Evolutionary conservation across 2,888 invertebrate genomes (phyloP).

Genomic region (Drosophila atroscutellata): DNA sequence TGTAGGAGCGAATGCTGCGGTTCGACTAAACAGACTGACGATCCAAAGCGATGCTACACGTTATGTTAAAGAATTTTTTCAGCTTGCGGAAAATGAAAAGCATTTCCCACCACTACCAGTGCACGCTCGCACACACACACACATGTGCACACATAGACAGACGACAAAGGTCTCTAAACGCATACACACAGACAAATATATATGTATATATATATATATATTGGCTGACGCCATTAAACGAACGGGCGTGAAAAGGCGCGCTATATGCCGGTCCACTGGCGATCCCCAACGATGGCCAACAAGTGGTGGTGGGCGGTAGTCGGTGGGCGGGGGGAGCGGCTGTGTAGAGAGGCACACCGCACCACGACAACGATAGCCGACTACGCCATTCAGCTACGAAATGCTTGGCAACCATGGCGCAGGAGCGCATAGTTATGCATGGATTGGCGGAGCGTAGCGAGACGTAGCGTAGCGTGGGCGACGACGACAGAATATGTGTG

Average conservation of each 20-base stretch:
- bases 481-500: conserved; percentile 3
- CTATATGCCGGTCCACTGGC: conserved; percentile 52
- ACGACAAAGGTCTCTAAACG: conserved; percentile 7
- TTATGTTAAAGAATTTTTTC: conserved; percentile 84
- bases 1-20: conserved; percentile 86
- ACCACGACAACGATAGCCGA: conserved; percentile 17
- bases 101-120: conserved; percentile 72
- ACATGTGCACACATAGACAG: background rate
- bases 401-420: conserved; percentile 50
- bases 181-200: conserved; percentile 11
- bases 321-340: background rate
- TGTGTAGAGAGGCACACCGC: conserved; percentile 4
- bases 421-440: conserved; percentile 52
- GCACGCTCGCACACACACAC: conserved; percentile 16
- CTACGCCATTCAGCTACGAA: conserved; percentile 55
- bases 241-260: conserved; percentile 56
- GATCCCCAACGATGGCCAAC: conserved; percentile 48
- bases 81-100: conserved; percentile 77
- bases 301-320: conserved; percentile 36
- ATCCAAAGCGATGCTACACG: conserved; percentile 84
- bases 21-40: conserved; percentile 86
- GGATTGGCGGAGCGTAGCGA: conserved; percentile 11
- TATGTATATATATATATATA: conserved; percentile 20
- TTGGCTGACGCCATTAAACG: conserved; percentile 28
- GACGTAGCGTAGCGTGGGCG: conserved; percentile 26